These are phyloP conservation scores for Anguilla marmorata DNA, from an alignment of 2,797 vertebrate genomes.

Conservation along the genomic window DNA sequence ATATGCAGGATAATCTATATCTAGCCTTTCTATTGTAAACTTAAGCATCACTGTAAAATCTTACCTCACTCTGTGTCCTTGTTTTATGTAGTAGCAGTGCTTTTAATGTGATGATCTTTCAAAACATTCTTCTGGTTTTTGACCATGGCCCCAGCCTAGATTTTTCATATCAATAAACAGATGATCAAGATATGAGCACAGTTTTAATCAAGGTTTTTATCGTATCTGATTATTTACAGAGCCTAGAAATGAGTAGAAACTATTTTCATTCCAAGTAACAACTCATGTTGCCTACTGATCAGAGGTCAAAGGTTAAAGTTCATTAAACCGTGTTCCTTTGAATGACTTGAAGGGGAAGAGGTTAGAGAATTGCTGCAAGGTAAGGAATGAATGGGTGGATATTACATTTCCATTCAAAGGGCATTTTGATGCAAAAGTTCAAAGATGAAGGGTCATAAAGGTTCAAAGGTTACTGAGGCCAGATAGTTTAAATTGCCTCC, in stretches of 20 bases:
- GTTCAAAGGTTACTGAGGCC: slow-evolving; percentile 66
- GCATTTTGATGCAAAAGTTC: slow-evolving; percentile 67
- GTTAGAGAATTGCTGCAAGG: slow-evolving; percentile 58
- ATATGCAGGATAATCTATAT: background rate
- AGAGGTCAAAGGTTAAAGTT: slow-evolving; percentile 69
- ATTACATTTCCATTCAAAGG: slow-evolving; percentile 79
- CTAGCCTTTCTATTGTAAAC: background rate
- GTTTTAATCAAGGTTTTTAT: slow-evolving; percentile 5
- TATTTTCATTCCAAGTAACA: slow-evolving; percentile 41
- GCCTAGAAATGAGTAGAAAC: slow-evolving; percentile 36
- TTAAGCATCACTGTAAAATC: background rate
- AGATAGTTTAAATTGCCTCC: slow-evolving; percentile 63
- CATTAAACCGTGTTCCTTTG: slow-evolving; percentile 67
- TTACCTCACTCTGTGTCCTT: background rate
- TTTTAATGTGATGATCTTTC: background rate
- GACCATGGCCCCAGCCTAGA: background rate
- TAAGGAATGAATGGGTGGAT: slow-evolving; percentile 68
- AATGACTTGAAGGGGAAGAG: slow-evolving; percentile 68
- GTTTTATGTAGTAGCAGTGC: background rate
- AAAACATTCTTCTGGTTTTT: background rate
- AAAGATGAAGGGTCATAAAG: slow-evolving; percentile 70
- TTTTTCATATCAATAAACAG: slow-evolving; percentile 20
- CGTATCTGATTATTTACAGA: slow-evolving; percentile 17
- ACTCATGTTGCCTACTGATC: slow-evolving; percentile 51
- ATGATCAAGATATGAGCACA: background rate